Evolutionary conservation across 2,888 invertebrate species (phyloP), one percentile per base, ranked within the genome.

Genomic region (Dichetophora obliterata): DNA sequence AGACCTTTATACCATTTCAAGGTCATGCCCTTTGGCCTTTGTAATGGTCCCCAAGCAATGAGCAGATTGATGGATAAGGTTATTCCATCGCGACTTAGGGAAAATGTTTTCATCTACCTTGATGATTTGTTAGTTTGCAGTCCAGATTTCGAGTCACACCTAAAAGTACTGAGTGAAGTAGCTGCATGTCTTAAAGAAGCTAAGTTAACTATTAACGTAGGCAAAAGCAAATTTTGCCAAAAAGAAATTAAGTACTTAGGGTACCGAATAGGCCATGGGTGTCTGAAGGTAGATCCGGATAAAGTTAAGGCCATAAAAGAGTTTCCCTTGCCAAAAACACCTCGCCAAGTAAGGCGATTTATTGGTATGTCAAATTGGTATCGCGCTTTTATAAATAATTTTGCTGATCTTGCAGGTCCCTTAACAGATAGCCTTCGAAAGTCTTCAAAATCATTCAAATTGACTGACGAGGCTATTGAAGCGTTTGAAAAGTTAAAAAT

Each of bases 71-170:
- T 70, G 74, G 68, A 75, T 14, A 66, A 68, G 54, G 75, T 19
- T 5, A 75, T 75, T 16, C 73, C 73, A 3, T 57, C 66, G 3
- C 16, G 22, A 68, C n/a, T 31, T 27, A 2, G 57, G 5, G 68
- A 66, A 52, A 66, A 57, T 5, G 68, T 68, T 16, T 66, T 66
- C n/a, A 48, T 75, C 2, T 75, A 66, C 68, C 8, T 66, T 14
- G 75, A 75, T 22, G 75, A 75, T 34, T 43, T 75, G 16, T 16
- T 75, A 11, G 75, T 75, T 0, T 68, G 57, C 16, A 68, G 37
- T 31, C 4, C 75, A 3, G 24, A 34, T 43, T 75, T 66, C 24
- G 70, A 37, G 24, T 19, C 22, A 5, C 61, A 61, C n/a, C 4
- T 73, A n/a, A 27, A 48, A 14, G 16, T 63, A n/a, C 19, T 73